A percentile compares a stretch with the other conserved stretches of the same genome.
These are phyloP conservation scores for Campopleginae sp. DNA, from an alignment of 2,888 invertebrate species.

Conservation along the genomic window DNA sequence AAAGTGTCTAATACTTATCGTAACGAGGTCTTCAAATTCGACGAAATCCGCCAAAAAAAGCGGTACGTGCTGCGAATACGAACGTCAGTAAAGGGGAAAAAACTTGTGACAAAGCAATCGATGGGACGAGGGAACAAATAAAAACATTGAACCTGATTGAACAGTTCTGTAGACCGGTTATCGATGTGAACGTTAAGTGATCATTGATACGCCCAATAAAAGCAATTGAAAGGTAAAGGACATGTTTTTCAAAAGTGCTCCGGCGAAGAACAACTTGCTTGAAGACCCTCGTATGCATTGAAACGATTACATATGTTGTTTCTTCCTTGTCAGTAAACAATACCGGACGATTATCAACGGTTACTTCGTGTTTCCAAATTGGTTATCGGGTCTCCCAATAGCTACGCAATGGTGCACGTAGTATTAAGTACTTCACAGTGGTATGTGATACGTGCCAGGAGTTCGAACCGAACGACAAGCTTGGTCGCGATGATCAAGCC, in stretches of 20 bases:
- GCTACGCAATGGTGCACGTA: conserved; percentile 66
- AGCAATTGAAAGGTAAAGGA: conserved; percentile 23
- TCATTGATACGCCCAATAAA: conserved; percentile 43
- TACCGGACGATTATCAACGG: conserved; percentile 8
- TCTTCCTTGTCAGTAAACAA: conserved; percentile 30
- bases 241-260: conserved; percentile 27
- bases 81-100: background rate
- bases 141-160: conserved; percentile 36
- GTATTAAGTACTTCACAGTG: conserved; percentile 56
- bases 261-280: conserved; percentile 12
- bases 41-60: conserved; percentile 23
- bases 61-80: conserved; percentile 10
- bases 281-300: conserved; percentile 14
- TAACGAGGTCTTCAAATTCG: conserved; percentile 30
- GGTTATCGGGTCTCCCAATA: conserved; percentile 25
- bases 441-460: conserved; percentile 52
- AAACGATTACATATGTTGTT: conserved; percentile 31
- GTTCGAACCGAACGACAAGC: conserved; percentile 2
- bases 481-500: background rate
- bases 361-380: conserved; percentile 48
- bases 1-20: conserved; percentile 27
- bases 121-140: conserved; percentile 53
- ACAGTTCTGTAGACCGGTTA: conserved; percentile 25
- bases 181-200: conserved; percentile 34
- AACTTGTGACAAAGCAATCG: conserved; percentile 46